Conservation (phyloP, 2,113 vertebrate species). For the Ochotona princeps region DNA sequence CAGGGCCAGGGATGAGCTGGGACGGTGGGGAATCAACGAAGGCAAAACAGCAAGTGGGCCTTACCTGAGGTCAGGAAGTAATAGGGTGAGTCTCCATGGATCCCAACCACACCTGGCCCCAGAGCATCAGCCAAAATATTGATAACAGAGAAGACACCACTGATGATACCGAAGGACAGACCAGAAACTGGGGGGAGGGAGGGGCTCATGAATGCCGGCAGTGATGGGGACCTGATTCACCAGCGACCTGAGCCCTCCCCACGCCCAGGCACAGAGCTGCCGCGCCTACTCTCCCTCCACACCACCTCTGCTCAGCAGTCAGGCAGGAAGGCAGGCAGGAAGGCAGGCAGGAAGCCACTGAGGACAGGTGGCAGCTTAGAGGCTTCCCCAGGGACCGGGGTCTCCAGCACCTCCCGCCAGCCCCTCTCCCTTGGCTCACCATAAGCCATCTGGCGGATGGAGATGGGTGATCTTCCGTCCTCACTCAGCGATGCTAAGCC, state of each 20-base stretch:
- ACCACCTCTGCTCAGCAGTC: constrained; percentile 40
- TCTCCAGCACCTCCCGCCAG: constrained; percentile 51
- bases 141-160: constrained; percentile 86
- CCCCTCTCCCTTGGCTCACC: constrained; percentile 84
- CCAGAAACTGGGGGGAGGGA: constrained; percentile 85
- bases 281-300: constrained; percentile 64
- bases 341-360: constrained; percentile 50
- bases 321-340: not conserved
- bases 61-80: constrained; percentile 90
- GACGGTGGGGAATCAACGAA: not conserved
- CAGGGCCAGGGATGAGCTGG: not conserved
- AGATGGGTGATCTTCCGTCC: constrained; percentile 87
- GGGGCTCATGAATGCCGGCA: constrained; percentile 39
- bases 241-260: not conserved
- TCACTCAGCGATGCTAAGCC: constrained; percentile 86
- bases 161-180: constrained; percentile 88
- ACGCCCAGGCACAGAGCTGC: not conserved
- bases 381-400: not conserved
- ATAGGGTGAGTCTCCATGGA: constrained; percentile 88
- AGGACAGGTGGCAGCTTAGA: not conserved
- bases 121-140: constrained; percentile 86
- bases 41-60: not conserved
- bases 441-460: constrained; percentile 87
- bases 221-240: not conserved
- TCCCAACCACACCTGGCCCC: constrained; percentile 87